These are phyloP conservation scores for Rana temporaria DNA, from an alignment of 2,113 vertebrate genomes.

Conservation along the genomic window DNA sequence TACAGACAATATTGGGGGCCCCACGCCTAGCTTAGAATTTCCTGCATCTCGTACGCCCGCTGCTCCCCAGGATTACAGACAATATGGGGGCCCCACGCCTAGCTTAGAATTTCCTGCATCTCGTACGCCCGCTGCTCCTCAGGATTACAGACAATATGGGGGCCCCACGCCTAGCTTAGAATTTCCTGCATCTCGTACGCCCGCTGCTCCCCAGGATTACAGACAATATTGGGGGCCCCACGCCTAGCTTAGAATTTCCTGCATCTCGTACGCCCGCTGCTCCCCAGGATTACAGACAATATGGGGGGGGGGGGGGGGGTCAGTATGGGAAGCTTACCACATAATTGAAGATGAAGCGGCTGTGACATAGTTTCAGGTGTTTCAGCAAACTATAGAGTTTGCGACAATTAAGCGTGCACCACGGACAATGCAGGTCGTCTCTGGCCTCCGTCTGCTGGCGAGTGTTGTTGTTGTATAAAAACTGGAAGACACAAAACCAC, in stretches of 20 bases:
- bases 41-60: neutral
- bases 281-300: too few relatives aligned
- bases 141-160: too few relatives aligned
- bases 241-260: too few relatives aligned
- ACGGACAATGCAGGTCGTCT: conserved; percentile 95
- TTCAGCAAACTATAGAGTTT: conserved; percentile 98
- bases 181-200: neutral
- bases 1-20: too few relatives aligned
- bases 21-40: too few relatives aligned
- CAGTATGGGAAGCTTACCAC: conserved; percentile 75
- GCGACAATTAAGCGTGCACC: conserved; percentile 96
- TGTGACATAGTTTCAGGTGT: conserved; percentile 97
- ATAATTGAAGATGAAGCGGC: conserved; percentile 97
- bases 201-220: neutral
- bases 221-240: too few relatives aligned
- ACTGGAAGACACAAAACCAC: conserved; percentile 69
- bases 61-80: neutral
- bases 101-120: too few relatives aligned
- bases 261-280: neutral
- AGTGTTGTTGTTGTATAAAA: conserved; percentile 97
- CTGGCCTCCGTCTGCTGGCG: conserved; percentile 96
- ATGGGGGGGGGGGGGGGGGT: too few relatives aligned
- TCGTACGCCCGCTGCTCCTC: too few relatives aligned
- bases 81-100: too few relatives aligned
- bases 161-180: too few relatives aligned